phyloP scores from a whole-genome alignment of 2,888 invertebrate species.

The Archips crataeganus region DNA sequence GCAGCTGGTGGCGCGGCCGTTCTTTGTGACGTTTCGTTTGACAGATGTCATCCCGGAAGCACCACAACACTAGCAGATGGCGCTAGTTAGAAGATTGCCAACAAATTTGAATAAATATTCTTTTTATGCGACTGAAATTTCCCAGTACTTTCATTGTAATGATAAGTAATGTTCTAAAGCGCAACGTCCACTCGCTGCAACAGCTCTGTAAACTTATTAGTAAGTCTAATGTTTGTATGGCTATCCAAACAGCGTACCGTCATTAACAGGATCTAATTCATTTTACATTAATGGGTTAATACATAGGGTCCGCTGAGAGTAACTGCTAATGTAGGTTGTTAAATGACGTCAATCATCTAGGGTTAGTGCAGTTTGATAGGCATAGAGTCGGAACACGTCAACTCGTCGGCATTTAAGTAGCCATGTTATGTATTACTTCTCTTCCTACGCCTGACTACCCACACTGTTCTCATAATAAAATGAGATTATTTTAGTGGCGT shows the following conservation, averaged over 20 bases:
- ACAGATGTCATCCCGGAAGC: no score
- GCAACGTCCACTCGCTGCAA: neutral
- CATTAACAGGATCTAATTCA: conserved; percentile 40
- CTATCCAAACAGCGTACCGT: conserved; percentile 34
- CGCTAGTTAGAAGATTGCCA: no score
- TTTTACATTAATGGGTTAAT: conserved; percentile 40
- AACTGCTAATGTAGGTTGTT: conserved; percentile 52
- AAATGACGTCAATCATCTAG: conserved; percentile 68
- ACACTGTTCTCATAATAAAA: conserved; percentile 17
- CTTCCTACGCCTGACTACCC: conserved; percentile 46
- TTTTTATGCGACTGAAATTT: no score
- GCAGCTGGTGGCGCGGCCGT: no score
- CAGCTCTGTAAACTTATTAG: conserved; percentile 33
- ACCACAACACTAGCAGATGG: no score
- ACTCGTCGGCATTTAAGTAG: conserved; percentile 64
- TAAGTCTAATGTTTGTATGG: conserved; percentile 34
- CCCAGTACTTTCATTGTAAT: neutral
- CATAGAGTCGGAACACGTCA: conserved; percentile 56
- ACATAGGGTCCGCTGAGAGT: conserved; percentile 32
- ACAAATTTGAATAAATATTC: no score
- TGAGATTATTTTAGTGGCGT: neutral
- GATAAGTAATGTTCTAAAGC: neutral
- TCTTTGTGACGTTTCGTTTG: no score
- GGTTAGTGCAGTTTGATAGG: conserved; percentile 73
- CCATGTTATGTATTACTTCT: conserved; percentile 60